Conservation (phyloP, 2,888 invertebrate genomes). For the Theristus sp. region DNA sequence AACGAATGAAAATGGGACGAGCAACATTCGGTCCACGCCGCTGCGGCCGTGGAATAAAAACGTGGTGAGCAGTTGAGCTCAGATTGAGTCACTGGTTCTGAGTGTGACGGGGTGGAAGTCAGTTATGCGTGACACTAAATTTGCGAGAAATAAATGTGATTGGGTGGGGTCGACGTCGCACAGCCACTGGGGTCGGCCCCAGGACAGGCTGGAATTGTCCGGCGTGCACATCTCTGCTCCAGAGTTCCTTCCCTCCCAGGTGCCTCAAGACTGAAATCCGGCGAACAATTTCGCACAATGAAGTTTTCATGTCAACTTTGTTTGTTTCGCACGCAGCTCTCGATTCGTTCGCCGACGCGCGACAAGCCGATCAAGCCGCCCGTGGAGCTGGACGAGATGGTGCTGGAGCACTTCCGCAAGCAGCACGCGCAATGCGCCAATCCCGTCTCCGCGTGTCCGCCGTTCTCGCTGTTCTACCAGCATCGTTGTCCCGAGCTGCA, state of each 20-base stretch:
- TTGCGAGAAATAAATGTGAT: not conserved
- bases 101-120: not conserved
- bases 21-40: no score
- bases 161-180: not conserved
- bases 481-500: slow-evolving; percentile 59
- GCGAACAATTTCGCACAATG: not conserved
- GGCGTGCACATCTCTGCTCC: not conserved
- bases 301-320: not conserved
- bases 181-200: not conserved
- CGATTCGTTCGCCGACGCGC: not conserved
- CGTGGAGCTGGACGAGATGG: slow-evolving; percentile 67
- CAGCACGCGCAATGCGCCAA: slow-evolving; percentile 95
- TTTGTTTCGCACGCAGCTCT: not conserved
- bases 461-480: slow-evolving; percentile 74
- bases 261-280: no score
- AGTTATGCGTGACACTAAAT: not conserved
- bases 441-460: slow-evolving; percentile 90
- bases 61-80: no score
- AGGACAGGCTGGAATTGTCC: not conserved
- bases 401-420: slow-evolving; percentile 84
- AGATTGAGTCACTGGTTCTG: no score
- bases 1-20: no score
- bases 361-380: slow-evolving; percentile 25
- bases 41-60: no score
- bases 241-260: not conserved